Evolutionary conservation across 2,113 vertebrate genomes (phyloP).

Genomic region (Poeciliopsis occidentalis): DNA sequence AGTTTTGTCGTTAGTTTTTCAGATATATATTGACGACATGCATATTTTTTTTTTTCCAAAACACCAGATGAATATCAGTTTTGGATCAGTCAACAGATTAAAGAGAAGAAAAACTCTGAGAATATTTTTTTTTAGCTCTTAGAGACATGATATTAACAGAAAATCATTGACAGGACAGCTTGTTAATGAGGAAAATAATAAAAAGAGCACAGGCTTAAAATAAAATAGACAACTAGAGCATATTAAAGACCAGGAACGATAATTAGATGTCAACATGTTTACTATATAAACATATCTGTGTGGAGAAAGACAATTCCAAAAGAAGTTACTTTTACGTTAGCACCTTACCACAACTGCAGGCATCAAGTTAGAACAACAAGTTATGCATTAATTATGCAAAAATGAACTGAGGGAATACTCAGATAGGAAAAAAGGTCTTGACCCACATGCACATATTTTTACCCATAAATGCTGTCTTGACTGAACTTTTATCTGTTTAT

Average conservation of each 20-base stretch:
- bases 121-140: background rate
- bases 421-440: background rate
- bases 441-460: background rate
- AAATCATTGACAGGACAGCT: background rate
- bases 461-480: background rate
- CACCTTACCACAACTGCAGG: background rate
- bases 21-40: too few relatives aligned
- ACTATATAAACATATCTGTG: background rate
- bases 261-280: background rate
- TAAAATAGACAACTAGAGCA: background rate
- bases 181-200: background rate
- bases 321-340: background rate
- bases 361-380: background rate
- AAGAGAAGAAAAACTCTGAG: background rate
- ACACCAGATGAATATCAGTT: too few relatives aligned
- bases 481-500: conserved; percentile 7
- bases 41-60: too few relatives aligned
- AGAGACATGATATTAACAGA: background rate
- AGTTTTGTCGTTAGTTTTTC: too few relatives aligned
- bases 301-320: background rate
- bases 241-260: background rate
- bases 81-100: background rate
- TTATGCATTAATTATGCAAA: background rate
- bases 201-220: background rate
- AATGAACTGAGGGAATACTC: background rate